Evolutionary conservation across 1,140 invertebrate species (phyloP), one percentile per base, ranked within the genome.

Genomic region (Mactra quadrangularis): DNA sequence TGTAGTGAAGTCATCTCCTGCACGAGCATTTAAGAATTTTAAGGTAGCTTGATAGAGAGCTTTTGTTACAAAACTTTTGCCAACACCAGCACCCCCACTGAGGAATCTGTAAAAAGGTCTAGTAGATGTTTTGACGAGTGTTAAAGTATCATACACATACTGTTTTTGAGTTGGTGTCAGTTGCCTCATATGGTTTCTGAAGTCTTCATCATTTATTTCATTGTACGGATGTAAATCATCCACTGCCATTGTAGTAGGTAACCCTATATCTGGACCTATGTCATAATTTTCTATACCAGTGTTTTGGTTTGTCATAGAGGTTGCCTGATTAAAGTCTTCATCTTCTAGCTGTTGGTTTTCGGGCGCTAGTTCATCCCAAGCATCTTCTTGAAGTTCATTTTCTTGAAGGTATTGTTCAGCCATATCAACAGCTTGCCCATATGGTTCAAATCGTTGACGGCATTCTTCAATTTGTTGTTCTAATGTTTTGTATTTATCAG

Each of bases 11-110:
- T 83, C 41, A 27, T 83, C 71, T 19, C 70, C 81, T 13, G 68
- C 6, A 55, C 25, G 7, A 1, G 17, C 59, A 19, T 75, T 75
- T 25, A 62, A 76, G 57, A 62, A 84, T 29, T 53, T 71, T 47
- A 78, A 55, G 9, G 60, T n/a, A 31, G n/a, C 27, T 35, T 84
- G 82, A 50, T 74, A 76, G 17, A 76, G 33, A 27, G 81, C 68
- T 55, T 4, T 35, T 7, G 59, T 64, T 2, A 77, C 62, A 53
- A 47, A 70, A 45, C 53, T 77, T 33, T n/a, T n/a, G n/a, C n/a
- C n/a, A n/a, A n/a, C n/a, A n/a, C n/a, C n/a, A n/a, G n/a, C n/a
- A n/a, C n/a, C n/a, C n/a, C n/a, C n/a, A n/a, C n/a, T n/a, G n/a
- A n/a, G n/a, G n/a, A n/a, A n/a, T n/a, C n/a, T n/a, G 79, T 7